phyloP scores from a whole-genome alignment of 1,140 invertebrate species.

The Neodiprion lecontei region DNA sequence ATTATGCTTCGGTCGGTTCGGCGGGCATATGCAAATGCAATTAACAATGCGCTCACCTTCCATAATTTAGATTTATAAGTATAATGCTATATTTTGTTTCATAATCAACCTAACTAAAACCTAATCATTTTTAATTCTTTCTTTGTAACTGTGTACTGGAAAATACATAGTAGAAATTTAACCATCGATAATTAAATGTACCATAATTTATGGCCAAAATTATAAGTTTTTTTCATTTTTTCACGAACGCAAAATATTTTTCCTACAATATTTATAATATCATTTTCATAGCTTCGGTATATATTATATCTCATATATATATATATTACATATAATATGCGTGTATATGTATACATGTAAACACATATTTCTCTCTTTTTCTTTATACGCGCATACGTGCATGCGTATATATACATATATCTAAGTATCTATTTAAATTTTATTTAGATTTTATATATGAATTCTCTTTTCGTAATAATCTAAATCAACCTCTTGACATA shows the following conservation, averaged over 20 bases:
- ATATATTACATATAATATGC: conserved; percentile 28
- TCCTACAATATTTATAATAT: conserved; percentile 53
- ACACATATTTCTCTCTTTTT: conserved; percentile 8
- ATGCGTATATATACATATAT: conserved; percentile 31
- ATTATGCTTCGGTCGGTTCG: conserved; percentile 13
- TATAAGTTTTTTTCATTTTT: conserved; percentile 32
- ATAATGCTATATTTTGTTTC: conserved; percentile 7
- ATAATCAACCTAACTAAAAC: conserved; percentile 35
- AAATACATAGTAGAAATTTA: background rate
- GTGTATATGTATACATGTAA: conserved; percentile 12
- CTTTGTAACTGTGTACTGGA: background rate
- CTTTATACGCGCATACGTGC: conserved; percentile 29
- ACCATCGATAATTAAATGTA: background rate
- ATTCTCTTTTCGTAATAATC: conserved; percentile 47
- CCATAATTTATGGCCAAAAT: conserved; percentile 49
- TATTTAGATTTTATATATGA: conserved; percentile 44
- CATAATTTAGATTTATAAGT: conserved; percentile 2
- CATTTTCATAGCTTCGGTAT: conserved; percentile 34
- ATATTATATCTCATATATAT: background rate
- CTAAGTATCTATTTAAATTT: conserved; percentile 35
- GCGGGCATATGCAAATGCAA: conserved; percentile 1
- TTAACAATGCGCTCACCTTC: conserved; percentile 10
- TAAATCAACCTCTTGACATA: conserved; percentile 38
- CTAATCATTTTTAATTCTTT: conserved; percentile 26
- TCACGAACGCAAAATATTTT: conserved; percentile 55